Conservation (phyloP, 2,797 vertebrate species). For the Scomberomorus guttatus region DNA sequence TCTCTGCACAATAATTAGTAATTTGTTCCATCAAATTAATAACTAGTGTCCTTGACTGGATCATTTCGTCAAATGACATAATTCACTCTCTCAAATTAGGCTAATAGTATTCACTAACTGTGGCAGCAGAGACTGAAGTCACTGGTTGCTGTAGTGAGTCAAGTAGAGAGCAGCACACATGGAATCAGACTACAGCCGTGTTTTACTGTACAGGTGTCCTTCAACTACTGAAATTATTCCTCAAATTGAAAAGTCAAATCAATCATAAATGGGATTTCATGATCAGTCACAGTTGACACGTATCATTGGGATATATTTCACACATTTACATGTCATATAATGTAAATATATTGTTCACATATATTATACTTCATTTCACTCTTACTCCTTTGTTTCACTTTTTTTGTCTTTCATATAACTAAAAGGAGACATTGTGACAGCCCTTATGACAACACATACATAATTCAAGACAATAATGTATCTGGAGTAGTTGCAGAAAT, state of each 20-base stretch:
- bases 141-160: not conserved
- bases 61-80: constrained; percentile 45
- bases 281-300: too few species aligned
- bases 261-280: too few species aligned
- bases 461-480: not conserved
- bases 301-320: too few species aligned
- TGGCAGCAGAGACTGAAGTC: constrained; percentile 2
- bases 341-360: too few species aligned
- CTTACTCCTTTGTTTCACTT: too few species aligned
- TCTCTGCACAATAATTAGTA: too few species aligned
- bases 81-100: constrained; percentile 45
- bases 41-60: constrained; percentile 44
- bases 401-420: not conserved
- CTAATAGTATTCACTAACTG: constrained; percentile 42
- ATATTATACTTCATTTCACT: too few species aligned
- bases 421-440: not conserved
- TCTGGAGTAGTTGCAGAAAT: not conserved
- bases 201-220: not conserved
- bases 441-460: not conserved
- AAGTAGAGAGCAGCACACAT: constrained; percentile 5
- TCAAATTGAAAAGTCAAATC: not conserved
- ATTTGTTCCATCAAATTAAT: too few species aligned
- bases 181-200: not conserved
- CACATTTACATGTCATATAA: too few species aligned
- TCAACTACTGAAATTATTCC: not conserved